Evolutionary conservation across 2,888 invertebrate genomes (phyloP).

Genomic region (Physocephala rufipes): DNA sequence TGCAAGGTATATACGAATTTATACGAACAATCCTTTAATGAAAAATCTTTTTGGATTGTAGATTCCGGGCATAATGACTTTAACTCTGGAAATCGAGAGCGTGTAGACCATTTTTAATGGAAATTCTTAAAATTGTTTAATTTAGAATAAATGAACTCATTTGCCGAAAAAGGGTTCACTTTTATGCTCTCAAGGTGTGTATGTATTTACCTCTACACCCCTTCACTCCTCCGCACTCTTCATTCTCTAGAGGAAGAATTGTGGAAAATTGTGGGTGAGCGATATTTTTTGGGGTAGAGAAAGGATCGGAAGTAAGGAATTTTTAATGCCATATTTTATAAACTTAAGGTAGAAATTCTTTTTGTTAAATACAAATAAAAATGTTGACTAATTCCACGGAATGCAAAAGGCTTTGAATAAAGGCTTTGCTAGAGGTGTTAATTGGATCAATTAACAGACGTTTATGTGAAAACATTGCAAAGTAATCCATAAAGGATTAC

Average conservation of each 20-base stretch:
- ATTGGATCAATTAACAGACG: conserved; percentile 19
- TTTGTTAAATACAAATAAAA: conserved; percentile 22
- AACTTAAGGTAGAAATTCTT: not conserved
- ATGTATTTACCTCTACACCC: too few relatives aligned
- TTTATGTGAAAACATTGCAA: too few relatives aligned
- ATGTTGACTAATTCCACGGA: not conserved
- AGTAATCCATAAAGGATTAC: too few relatives aligned
- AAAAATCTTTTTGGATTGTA: too few relatives aligned
- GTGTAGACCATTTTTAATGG: conserved; percentile 53
- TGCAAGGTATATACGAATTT: too few relatives aligned
- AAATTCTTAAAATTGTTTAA: conserved; percentile 58
- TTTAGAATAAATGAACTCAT: conserved; percentile 33
- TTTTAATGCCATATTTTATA: conserved; percentile 14
- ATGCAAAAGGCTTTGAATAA: conserved; percentile 3
- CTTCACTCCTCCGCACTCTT: too few relatives aligned
- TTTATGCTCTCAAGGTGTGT: not conserved
- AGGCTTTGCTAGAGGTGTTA: conserved; percentile 26
- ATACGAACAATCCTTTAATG: too few relatives aligned
- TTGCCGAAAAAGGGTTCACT: conserved; percentile 21
- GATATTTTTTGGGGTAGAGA: not conserved
- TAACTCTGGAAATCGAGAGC: too few relatives aligned
- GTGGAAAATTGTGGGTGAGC: too few relatives aligned
- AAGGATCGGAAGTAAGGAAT: not conserved
- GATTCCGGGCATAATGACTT: not conserved
- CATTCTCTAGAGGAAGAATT: too few relatives aligned